A percentile compares a stretch with the other conserved stretches of the same genome.
Evolutionary conservation across 1,140 invertebrate genomes (phyloP).

Genomic region (Thalassaphorura encarpata): DNA sequence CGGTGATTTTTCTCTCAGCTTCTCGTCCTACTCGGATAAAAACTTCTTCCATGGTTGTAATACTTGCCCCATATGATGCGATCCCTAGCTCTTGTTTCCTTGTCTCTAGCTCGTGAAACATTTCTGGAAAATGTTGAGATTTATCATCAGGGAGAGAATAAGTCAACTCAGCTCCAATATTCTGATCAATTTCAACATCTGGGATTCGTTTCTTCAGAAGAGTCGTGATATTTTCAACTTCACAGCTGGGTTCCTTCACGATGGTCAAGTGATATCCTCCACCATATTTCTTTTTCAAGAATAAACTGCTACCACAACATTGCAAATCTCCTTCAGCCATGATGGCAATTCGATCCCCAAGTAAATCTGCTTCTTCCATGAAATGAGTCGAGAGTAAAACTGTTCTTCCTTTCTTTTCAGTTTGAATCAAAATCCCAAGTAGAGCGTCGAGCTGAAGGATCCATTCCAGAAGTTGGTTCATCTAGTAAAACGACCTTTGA

Average conservation of each 20-base stretch:
- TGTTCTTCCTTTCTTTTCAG: conserved; percentile 43
- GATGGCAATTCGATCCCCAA: conserved; percentile 49
- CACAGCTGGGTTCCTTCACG: conserved; percentile 39
- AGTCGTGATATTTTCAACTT: conserved; percentile 38
- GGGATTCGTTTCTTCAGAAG: conserved; percentile 41
- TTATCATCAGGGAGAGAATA: conserved; percentile 37
- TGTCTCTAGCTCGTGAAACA: conserved; percentile 44
- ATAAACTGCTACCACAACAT: conserved; percentile 48
- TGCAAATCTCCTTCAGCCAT: conserved; percentile 48
- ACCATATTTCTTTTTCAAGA: conserved; percentile 50
- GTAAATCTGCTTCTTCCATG: conserved; percentile 29
- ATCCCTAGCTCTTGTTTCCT: conserved; percentile 41
- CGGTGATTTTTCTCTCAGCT: conserved; percentile 38
- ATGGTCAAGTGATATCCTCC: conserved; percentile 47
- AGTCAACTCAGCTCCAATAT: conserved; percentile 41
- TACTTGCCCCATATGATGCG: conserved; percentile 42
- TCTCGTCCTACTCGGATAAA: conserved; percentile 57
- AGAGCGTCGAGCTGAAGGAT: conserved; percentile 76
- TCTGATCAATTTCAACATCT: conserved; percentile 41
- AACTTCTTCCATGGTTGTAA: conserved; percentile 46
- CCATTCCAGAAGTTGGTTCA: conserved; percentile 52
- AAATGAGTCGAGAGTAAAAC: conserved; percentile 52
- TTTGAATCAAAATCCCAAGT: conserved; percentile 68
- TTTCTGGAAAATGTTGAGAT: conserved; percentile 34
- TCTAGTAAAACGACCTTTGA: conserved; percentile 63